Percentiles rank a stretch among this genome's conserved stretches.
phyloP scores from a whole-genome alignment of 2,797 vertebrate genomes.

The Crax fasciolata region DNA sequence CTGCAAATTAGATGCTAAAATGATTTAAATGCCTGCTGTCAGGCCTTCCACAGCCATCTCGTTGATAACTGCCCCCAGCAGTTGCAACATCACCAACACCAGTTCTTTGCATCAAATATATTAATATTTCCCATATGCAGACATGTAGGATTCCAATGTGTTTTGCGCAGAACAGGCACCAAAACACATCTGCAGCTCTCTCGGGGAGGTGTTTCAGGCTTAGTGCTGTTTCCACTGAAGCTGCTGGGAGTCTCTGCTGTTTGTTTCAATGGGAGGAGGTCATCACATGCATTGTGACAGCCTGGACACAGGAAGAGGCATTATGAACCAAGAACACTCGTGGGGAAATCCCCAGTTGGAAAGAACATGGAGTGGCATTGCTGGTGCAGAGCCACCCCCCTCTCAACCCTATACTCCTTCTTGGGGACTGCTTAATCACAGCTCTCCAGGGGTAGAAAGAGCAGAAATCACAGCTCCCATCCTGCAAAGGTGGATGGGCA shows the following conservation, averaged over 20 bases:
- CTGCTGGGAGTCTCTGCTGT: background rate
- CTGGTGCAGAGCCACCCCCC: background rate
- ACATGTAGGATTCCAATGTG: background rate
- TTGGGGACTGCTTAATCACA: background rate
- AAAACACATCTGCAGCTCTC: background rate
- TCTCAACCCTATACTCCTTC: background rate
- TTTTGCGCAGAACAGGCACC: background rate
- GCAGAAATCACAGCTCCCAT: background rate
- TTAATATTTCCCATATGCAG: background rate
- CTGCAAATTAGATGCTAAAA: slow-evolving; percentile 45
- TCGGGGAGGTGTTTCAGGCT: background rate
- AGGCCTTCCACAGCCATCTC: slow-evolving; percentile 36
- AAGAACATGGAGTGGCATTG: fast-evolving
- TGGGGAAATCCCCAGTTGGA: fast-evolving
- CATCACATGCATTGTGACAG: fast-evolving
- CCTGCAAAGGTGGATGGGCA: background rate
- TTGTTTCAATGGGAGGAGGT: background rate
- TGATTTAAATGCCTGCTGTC: slow-evolving; percentile 50
- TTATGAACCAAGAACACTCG: background rate
- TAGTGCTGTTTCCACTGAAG: background rate
- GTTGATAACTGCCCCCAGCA: slow-evolving; percentile 13
- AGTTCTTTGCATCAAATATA: slow-evolving; percentile 28
- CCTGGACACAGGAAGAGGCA: background rate
- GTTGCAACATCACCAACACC: background rate
- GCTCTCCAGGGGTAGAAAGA: background rate